phyloP scores from a whole-genome alignment of 2,113 vertebrate species.

The Mystacornis crossleyi region DNA sequence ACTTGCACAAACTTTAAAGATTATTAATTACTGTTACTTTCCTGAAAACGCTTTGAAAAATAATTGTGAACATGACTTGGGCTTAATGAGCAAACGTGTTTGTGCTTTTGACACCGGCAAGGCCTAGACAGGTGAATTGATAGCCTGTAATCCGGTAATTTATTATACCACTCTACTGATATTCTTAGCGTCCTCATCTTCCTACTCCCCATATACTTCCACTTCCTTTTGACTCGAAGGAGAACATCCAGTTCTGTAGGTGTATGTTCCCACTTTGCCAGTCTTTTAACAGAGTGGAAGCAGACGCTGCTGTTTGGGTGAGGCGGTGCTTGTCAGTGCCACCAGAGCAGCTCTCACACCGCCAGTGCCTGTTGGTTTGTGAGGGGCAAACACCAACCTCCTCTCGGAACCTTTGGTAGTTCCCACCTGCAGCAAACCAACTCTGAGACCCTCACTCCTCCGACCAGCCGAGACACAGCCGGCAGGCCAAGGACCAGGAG shows the following conservation, averaged over 20 bases:
- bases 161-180: background rate
- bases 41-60: background rate
- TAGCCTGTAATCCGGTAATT: background rate
- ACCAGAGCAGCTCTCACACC: background rate
- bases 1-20: background rate
- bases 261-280: background rate
- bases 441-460: background rate
- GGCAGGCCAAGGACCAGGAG: background rate
- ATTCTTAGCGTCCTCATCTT: background rate
- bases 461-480: background rate
- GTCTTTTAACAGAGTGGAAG: background rate
- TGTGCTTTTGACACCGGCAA: background rate
- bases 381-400: background rate
- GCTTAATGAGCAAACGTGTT: background rate
- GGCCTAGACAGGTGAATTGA: background rate
- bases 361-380: fast-evolving
- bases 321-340: fast-evolving
- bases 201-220: background rate
- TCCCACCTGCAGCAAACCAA: background rate
- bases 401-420: fast-evolving
- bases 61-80: background rate
- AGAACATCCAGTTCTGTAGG: background rate
- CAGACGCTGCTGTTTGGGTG: background rate
- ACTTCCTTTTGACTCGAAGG: background rate
- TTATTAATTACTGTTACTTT: background rate